Evolutionary conservation across 2,113 vertebrate genomes (phyloP), one percentile per base, ranked within the genome.

Genomic region (Galemys pyrenaicus): DNA sequence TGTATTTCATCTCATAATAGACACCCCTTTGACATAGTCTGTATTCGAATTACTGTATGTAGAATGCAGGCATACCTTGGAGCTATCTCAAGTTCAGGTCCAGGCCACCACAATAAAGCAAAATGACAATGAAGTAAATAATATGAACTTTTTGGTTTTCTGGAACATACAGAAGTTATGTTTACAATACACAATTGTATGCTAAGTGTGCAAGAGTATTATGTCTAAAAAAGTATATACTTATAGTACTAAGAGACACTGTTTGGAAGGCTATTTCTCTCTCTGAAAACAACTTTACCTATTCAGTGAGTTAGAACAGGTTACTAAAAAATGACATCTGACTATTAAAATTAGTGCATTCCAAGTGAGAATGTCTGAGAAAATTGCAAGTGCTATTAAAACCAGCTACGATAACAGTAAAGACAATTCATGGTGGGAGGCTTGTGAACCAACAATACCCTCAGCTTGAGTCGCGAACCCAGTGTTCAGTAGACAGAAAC

Each of bases 331-430:
- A 41, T 11, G 60, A 82, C 73, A 88, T 68, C 81, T 84, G 68
- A 75, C 73, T 83, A 51, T 88, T 64, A 60, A 82, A 90, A 39
- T 92, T 37, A 65, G 60, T 79, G 3, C 73, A 51, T 92, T 95
- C 70, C 74, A 68, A 81, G 49, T 82, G 77, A 46, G 64, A 92
- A n/a, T 20, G 78, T 87, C 81, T 37, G 37, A 39, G 90, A 60
- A 89, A 90, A 65, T 37, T 81, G 56, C 86, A 82, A 49, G 82
- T 20, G 37, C 62, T 74, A 70, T 91, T 86, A 88, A 95, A 94
- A 74, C n/a, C 81, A 90, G 85, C 56, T 39, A 92, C 32, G 56
- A 79, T 73, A 83, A 95, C 64, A 75, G 68, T 26, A 46, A 79
- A 93, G 78, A 75, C 73, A 49, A 82, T 70, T 92, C 51, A 26